Evolutionary conservation across 2,113 vertebrate species (phyloP).

Genomic region (Pygoscelis adeliae): DNA sequence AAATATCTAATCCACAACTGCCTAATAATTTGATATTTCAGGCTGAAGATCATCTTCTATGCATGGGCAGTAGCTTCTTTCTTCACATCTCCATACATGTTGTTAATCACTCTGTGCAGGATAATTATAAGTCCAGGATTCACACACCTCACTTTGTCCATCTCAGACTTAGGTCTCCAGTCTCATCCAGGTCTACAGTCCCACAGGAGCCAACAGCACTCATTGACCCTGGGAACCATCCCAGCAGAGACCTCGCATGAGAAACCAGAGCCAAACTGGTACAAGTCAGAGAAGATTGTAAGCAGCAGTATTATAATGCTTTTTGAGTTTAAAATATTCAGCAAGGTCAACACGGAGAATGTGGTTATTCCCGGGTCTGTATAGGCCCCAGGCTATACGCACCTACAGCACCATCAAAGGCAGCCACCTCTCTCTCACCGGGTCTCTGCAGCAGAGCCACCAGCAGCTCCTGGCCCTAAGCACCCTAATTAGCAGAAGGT

Average conservation of each 20-base stretch:
- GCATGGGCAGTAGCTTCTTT: neutral
- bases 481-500: neutral
- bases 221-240: neutral
- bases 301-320: neutral
- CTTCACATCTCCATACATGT: neutral
- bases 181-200: neutral
- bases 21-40: neutral
- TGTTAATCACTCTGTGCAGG: neutral
- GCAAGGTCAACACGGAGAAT: neutral
- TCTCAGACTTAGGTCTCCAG: neutral
- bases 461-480: neutral
- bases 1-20: neutral
- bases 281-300: neutral
- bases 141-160: neutral
- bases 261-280: neutral
- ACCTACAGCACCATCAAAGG: neutral
- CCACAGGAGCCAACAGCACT: neutral
- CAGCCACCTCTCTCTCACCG: fast-evolving
- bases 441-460: neutral
- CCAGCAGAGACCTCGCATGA: neutral
- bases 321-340: neutral
- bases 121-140: neutral
- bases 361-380: neutral
- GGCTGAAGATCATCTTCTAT: neutral
- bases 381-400: fast-evolving